Evolutionary conservation across 1,140 invertebrate species (phyloP).

Genomic region (Zaprionus africanus): DNA sequence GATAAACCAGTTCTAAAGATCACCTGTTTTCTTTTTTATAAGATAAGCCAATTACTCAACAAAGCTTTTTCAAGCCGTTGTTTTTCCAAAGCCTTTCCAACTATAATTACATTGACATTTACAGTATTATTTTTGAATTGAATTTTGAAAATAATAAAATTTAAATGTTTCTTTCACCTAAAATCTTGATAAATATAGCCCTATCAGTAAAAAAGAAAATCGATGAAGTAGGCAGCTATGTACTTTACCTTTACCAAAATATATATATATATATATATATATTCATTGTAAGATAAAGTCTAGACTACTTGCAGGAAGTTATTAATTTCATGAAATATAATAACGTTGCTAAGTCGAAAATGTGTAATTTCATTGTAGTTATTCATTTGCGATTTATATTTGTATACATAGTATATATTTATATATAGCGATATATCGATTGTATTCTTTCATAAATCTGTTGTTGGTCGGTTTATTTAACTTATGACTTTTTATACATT

Average conservation of each 20-base stretch:
- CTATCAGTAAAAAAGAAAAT: too few species aligned
- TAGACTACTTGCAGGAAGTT: neutral
- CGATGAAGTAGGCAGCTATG: too few species aligned
- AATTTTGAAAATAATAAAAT: too few species aligned
- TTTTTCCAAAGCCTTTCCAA: neutral
- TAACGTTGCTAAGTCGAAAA: too few species aligned
- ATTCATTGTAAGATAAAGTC: too few species aligned
- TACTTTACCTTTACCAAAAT: too few species aligned
- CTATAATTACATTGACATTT: too few species aligned
- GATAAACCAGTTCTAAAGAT: neutral
- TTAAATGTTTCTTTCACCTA: too few species aligned
- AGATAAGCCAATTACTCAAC: neutral
- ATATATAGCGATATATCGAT: neutral
- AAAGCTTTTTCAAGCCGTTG: neutral
- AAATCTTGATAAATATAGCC: too few species aligned
- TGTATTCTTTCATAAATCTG: neutral
- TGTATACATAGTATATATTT: neutral
- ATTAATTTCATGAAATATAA: neutral
- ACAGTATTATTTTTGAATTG: too few species aligned
- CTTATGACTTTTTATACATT: slow-evolving; percentile 50
- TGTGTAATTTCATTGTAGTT: too few species aligned
- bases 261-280: too few species aligned
- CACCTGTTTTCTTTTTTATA: neutral
- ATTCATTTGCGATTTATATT: neutral
- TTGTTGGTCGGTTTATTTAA: slow-evolving; percentile 22